phyloP scores from a whole-genome alignment of 2,113 vertebrate species.

The Protobothrops mucrosquamatus region DNA sequence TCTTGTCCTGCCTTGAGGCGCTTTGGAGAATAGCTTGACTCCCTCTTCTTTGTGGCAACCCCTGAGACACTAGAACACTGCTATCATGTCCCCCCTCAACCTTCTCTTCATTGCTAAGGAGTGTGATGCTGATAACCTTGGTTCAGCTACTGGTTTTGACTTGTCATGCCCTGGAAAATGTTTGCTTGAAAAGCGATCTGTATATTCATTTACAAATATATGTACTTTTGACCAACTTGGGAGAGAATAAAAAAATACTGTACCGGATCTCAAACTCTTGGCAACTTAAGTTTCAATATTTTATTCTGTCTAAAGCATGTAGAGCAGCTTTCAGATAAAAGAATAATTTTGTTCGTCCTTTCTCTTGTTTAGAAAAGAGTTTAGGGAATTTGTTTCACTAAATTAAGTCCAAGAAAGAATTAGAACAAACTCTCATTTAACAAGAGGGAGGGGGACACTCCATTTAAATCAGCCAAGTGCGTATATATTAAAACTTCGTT shows the following conservation, averaged over 20 bases:
- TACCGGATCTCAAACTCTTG: neutral
- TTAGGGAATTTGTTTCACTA: constrained; percentile 13
- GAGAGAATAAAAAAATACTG: neutral
- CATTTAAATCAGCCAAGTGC: constrained; percentile 30
- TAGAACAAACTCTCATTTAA: constrained; percentile 36
- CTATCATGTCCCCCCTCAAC: too few species aligned
- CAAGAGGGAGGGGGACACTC: constrained; percentile 39
- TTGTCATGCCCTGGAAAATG: neutral
- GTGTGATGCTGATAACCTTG: neutral
- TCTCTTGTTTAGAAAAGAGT: constrained; percentile 29
- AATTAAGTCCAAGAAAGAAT: constrained; percentile 40
- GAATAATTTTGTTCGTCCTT: neutral
- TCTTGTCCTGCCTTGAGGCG: too few species aligned
- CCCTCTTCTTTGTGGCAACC: too few species aligned
- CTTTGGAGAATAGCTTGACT: too few species aligned
- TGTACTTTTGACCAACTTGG: neutral
- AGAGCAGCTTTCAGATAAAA: neutral
- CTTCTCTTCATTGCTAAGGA: too few species aligned
- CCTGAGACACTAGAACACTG: too few species aligned
- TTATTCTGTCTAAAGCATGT: neutral
- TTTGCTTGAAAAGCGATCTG: neutral
- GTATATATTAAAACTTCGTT: constrained; percentile 32
- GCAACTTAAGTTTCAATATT: neutral
- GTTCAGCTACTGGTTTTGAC: neutral
- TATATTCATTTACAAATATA: neutral